Conservation (phyloP, 2,797 vertebrate species). For the Brachymystax lenok region DNA sequence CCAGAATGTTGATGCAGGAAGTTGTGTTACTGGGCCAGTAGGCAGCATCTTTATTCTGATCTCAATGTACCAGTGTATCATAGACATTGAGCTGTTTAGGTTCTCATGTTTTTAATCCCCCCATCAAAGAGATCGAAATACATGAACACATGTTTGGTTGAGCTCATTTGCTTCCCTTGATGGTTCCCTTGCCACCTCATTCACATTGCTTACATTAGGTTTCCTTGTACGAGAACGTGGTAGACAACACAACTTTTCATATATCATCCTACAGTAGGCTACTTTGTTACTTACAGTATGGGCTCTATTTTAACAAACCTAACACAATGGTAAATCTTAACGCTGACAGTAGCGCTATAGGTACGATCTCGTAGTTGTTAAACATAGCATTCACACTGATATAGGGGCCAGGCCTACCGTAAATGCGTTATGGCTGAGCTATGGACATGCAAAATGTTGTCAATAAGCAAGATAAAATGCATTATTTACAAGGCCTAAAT, state of each 20-base stretch:
- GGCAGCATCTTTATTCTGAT: neutral
- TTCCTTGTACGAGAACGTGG: neutral
- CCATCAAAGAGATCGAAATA: constrained; percentile 32
- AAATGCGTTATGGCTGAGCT: too few species aligned
- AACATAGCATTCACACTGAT: too few species aligned
- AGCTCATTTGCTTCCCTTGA: constrained; percentile 50
- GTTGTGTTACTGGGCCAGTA: neutral
- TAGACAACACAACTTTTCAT: neutral
- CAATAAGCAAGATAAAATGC: too few species aligned
- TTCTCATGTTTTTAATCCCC: neutral
- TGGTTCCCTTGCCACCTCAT: constrained; percentile 14
- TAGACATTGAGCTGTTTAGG: neutral
- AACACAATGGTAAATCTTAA: too few species aligned
- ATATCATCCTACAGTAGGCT: neutral
- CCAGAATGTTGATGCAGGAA: neutral
- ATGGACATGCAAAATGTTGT: too few species aligned
- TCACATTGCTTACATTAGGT: neutral
- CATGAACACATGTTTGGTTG: constrained; percentile 28
- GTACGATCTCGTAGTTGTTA: too few species aligned
- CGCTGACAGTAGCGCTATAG: too few species aligned
- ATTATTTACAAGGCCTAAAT: too few species aligned
- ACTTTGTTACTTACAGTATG: neutral
- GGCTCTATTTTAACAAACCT: neutral
- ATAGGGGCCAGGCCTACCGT: too few species aligned
- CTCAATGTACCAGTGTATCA: neutral